A percentile compares a stretch with the other conserved stretches of the same genome.
Evolutionary conservation across 1,140 invertebrate species (phyloP).

Genomic region (Leptopilina boulardi): DNA sequence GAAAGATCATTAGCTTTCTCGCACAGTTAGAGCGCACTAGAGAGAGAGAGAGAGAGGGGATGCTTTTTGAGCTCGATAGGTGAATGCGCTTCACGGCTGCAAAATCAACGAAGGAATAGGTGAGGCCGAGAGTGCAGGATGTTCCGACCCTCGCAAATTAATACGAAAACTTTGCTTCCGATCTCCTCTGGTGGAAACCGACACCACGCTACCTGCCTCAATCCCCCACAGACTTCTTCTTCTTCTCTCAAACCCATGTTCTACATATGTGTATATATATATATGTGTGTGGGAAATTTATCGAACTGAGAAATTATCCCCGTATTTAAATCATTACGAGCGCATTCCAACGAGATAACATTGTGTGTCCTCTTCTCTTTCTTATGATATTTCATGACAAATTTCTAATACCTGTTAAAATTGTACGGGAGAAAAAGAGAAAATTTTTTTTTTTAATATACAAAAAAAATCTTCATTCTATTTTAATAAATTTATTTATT

Average conservation of each 20-base stretch:
- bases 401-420: no score
- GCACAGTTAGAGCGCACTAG: constrained; percentile 46
- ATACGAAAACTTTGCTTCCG: constrained; percentile 58
- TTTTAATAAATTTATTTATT: no score
- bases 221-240: constrained; percentile 50
- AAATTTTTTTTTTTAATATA: no score
- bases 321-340: constrained; percentile 45
- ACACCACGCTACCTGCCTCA: constrained; percentile 36
- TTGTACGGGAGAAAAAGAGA: no score
- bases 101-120: neutral
- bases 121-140: constrained; percentile 30
- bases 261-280: constrained; percentile 47
- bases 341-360: no score
- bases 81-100: neutral
- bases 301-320: constrained; percentile 46
- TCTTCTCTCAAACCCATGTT: constrained; percentile 29
- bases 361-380: no score
- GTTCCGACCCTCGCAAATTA: constrained; percentile 54
- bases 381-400: no score
- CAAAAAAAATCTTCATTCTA: no score
- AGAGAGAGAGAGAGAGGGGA: no score
- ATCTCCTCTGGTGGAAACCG: constrained; percentile 47
- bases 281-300: constrained; percentile 50
- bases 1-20: constrained; percentile 60
- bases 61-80: constrained; percentile 29